Base-by-base conservation (phyloP, 2,797 vertebrate species). In the Acanthopagrus latus region DNA sequence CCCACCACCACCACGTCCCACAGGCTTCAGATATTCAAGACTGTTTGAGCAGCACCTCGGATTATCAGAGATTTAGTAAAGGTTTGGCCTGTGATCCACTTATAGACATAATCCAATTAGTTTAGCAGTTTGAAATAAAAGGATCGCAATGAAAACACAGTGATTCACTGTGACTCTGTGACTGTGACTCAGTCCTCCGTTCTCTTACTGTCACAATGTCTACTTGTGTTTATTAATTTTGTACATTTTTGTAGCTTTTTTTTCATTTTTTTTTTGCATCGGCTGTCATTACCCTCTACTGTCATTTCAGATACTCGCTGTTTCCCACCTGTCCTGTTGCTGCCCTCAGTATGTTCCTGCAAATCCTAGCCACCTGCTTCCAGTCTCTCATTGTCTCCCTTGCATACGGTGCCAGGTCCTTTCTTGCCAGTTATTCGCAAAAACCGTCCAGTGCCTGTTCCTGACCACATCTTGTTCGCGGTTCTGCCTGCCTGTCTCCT, bases 91-190 rank as follows among this genome's bases (percentile, higher is more conserved):
- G 69, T 68, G 76, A 89, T 86, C 77, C 72, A 77, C 80, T 92
- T 80, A 76, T 68, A 83, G 79, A 76, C 80, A 82, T 84, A 80
- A 92, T 92, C 84, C 84, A 88, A 91, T 92, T 93, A 84, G 86
- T 83, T 86, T 86, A 89, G 83, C 81, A 86, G 90, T 78, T 87
- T 90, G 86, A 85, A 90, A 91, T 81, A 89, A 92, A 90, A 69
- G 71, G 60, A 68, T 92, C 78, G 84, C 76, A 47, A 43, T 78
- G 71, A 85, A 81, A 82, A 73, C 68, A 63, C 46, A 62, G 59
- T 79, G 86, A 88, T 78, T 88, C 89, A 89, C 54, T 56, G 43
- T 67, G 55, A 58, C 55, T 33, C 29, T 33, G 29, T 7, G 33
- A 33, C 33, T 33, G 33, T 33, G 33, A 33, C 33, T 33, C 33